A percentile compares a stretch with the other conserved stretches of the same genome.
Conservation (phyloP, 1,140 invertebrate species). For the Habropoda laboriosa region DNA sequence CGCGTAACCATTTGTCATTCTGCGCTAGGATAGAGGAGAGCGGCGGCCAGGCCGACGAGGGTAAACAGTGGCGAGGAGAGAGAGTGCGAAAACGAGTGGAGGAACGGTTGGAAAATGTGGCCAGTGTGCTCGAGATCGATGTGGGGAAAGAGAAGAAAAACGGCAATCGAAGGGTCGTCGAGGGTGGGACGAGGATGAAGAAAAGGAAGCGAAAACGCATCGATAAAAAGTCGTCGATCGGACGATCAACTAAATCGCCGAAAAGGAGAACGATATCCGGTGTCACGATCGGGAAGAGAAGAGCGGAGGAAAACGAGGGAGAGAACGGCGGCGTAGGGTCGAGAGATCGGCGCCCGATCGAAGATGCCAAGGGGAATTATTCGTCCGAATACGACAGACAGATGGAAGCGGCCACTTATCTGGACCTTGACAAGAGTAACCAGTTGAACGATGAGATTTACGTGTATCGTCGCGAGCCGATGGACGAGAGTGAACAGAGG, state of each 20-base stretch:
- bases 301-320: background rate
- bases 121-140: constrained; percentile 29
- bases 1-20: constrained; percentile 11
- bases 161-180: background rate
- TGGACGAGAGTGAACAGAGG: background rate
- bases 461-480: constrained; percentile 51
- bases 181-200: background rate
- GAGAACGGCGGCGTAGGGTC: background rate
- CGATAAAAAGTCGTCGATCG: background rate
- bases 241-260: background rate
- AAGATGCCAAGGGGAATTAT: background rate
- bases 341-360: too few relatives aligned
- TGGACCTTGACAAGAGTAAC: constrained; percentile 30
- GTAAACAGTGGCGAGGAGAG: constrained; percentile 12
- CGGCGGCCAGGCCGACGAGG: background rate
- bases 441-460: constrained; percentile 63
- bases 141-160: background rate
- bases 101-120: constrained; percentile 25
- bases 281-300: background rate
- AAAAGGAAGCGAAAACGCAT: background rate
- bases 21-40: constrained; percentile 21
- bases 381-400: constrained; percentile 11
- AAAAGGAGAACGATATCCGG: background rate
- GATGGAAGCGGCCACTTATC: constrained; percentile 9
- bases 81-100: background rate